These are phyloP conservation scores for Herpetotheres cachinnans DNA, from an alignment of 2,113 vertebrate genomes.

Conservation along the genomic window DNA sequence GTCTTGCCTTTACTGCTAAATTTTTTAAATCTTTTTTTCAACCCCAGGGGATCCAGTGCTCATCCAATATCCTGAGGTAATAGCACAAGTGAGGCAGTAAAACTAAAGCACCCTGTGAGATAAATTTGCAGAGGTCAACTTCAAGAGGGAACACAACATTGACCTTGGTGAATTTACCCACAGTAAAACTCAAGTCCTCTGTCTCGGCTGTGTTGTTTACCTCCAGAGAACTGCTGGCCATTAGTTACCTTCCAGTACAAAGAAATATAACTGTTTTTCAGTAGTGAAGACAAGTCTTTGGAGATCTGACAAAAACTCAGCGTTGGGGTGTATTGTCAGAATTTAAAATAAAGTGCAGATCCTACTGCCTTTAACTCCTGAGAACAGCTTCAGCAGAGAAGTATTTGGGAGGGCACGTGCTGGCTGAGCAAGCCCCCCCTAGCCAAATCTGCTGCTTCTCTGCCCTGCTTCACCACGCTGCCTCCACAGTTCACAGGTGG, in stretches of 20 bases:
- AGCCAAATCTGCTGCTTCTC: not conserved
- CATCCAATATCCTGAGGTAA: not conserved
- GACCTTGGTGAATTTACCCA: conserved; percentile 31
- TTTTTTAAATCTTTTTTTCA: not conserved
- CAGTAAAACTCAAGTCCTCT: not conserved
- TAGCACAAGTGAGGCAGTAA: conserved; percentile 7
- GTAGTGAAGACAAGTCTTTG: not conserved
- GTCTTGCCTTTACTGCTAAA: conserved; percentile 17
- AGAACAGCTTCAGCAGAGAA: not conserved
- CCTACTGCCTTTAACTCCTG: not conserved
- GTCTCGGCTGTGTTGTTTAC: not conserved
- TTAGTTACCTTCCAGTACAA: not conserved
- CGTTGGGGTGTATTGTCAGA: not conserved
- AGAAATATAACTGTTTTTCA: not conserved
- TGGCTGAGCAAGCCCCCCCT: not conserved
- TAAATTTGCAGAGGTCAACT: conserved; percentile 21
- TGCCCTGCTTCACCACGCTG: rapidly evolving
- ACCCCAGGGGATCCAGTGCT: not conserved
- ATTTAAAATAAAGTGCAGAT: not conserved
- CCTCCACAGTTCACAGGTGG: not conserved
- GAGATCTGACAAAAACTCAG: not conserved
- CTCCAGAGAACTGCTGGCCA: not conserved
- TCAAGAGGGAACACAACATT: not conserved
- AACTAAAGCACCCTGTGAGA: not conserved
- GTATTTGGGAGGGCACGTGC: not conserved